Percentiles rank a stretch among this genome's conserved stretches.
Conservation (phyloP, 2,888 invertebrate species). For the Netelia virgata region DNA sequence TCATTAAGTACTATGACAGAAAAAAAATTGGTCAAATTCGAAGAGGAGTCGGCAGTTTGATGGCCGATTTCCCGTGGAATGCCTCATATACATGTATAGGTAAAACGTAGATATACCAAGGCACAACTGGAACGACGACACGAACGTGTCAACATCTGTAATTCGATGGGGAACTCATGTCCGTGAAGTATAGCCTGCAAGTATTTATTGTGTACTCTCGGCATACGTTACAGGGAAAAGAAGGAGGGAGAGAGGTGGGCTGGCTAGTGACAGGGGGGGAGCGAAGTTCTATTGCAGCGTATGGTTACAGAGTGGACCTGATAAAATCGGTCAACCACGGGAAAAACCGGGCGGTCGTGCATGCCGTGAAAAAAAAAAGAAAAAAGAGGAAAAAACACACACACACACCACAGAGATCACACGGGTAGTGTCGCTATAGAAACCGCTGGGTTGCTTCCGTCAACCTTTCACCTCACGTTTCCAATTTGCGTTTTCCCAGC, state of each 20-base stretch:
- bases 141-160: constrained; percentile 50
- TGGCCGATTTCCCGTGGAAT: too few relatives aligned
- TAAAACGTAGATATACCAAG: not conserved
- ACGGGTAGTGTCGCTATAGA: constrained; percentile 26
- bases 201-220: not conserved
- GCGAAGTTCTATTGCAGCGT: not conserved
- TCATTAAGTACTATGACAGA: too few relatives aligned
- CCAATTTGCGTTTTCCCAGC: constrained; percentile 77
- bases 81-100: too few relatives aligned
- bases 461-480: constrained; percentile 77
- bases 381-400: not conserved
- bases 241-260: too few relatives aligned
- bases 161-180: constrained; percentile 43
- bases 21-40: too few relatives aligned
- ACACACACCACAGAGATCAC: not conserved
- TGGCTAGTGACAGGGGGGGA: too few relatives aligned
- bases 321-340: constrained; percentile 62
- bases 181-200: not conserved
- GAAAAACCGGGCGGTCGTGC: constrained; percentile 23
- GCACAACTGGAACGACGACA: not conserved
- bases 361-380: constrained; percentile 25
- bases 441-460: constrained; percentile 31
- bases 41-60: too few relatives aligned
- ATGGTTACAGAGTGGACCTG: constrained; percentile 24
- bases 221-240: constrained; percentile 35